These are phyloP conservation scores for Phocides pigmalion DNA, from an alignment of 1,140 invertebrate species.

Conservation along the genomic window DNA sequence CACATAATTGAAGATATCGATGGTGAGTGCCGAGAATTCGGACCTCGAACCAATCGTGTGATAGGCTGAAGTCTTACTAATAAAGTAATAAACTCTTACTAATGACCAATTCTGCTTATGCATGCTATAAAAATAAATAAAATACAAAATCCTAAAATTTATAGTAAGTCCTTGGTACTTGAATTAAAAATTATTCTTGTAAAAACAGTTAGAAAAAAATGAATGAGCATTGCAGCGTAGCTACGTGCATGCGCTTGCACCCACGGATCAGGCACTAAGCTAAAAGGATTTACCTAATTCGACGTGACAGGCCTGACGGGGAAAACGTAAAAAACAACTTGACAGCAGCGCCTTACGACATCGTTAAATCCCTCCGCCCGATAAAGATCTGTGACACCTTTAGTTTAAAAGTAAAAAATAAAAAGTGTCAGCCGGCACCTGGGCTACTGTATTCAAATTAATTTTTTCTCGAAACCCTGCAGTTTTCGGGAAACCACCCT, in stretches of 20 bases:
- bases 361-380: slow-evolving; percentile 76
- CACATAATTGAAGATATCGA: too few relatives aligned
- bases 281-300: slow-evolving; percentile 80
- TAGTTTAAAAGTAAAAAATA: slow-evolving; percentile 53
- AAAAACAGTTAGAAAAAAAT: slow-evolving; percentile 10
- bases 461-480: slow-evolving; percentile 68
- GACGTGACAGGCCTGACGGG: slow-evolving; percentile 73
- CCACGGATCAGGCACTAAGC: slow-evolving; percentile 66
- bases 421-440: slow-evolving; percentile 62
- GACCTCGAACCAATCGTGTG: too few relatives aligned
- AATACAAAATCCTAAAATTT: too few relatives aligned
- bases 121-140: too few relatives aligned
- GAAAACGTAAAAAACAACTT: slow-evolving; percentile 67
- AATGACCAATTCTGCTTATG: too few relatives aligned
- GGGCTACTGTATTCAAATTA: slow-evolving; percentile 80
- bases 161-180: too few relatives aligned
- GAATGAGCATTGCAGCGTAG: slow-evolving; percentile 18
- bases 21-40: too few relatives aligned
- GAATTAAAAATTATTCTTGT: too few relatives aligned
- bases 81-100: too few relatives aligned
- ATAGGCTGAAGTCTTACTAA: too few relatives aligned
- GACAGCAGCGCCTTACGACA: slow-evolving; percentile 74
- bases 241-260: slow-evolving; percentile 47
- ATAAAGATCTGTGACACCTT: slow-evolving; percentile 81
- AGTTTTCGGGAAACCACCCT: slow-evolving; percentile 68